Conservation (phyloP, 2,888 invertebrate genomes). For the Troides oblongomaculatus region DNA sequence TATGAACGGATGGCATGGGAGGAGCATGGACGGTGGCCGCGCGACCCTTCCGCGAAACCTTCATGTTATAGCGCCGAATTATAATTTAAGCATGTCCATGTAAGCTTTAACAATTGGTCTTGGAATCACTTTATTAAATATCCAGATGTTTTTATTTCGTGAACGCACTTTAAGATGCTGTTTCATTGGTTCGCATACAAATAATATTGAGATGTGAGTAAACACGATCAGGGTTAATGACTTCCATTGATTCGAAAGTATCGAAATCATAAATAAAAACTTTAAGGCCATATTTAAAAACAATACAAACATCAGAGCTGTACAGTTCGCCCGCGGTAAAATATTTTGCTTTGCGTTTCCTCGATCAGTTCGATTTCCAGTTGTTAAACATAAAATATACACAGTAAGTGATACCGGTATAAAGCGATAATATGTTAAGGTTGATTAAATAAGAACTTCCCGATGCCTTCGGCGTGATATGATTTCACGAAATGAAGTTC, state of each 20-base stretch:
- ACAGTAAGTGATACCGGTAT: slow-evolving; percentile 25
- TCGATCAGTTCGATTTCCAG: slow-evolving; percentile 19
- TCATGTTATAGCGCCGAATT: slow-evolving; percentile 69
- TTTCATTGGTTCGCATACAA: slow-evolving; percentile 43
- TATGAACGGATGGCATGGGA: slow-evolving; percentile 68
- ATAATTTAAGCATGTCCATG: slow-evolving; percentile 62
- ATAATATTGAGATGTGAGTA: slow-evolving; percentile 47
- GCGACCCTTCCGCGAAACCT: slow-evolving; percentile 69
- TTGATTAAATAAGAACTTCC: slow-evolving; percentile 26
- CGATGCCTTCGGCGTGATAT: slow-evolving; percentile 12
- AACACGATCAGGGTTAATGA: slow-evolving; percentile 60
- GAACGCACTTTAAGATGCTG: slow-evolving; percentile 56
- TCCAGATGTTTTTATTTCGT: slow-evolving; percentile 58
- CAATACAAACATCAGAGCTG: slow-evolving; percentile 41
- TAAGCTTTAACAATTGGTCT: slow-evolving; percentile 70
- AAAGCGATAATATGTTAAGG: slow-evolving; percentile 28
- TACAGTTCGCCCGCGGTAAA: slow-evolving; percentile 15
- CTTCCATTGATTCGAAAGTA: slow-evolving; percentile 49
- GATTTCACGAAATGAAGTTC: slow-evolving; percentile 1
- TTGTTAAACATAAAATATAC: slow-evolving; percentile 27
- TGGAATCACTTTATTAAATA: slow-evolving; percentile 62
- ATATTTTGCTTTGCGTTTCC: slow-evolving; percentile 24
- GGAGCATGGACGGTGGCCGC: slow-evolving; percentile 68
- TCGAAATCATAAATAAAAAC: slow-evolving; percentile 43
- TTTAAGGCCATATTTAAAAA: slow-evolving; percentile 43